These are phyloP conservation scores for Beris chalybata DNA, from an alignment of 2,888 invertebrate species.

Conservation along the genomic window DNA sequence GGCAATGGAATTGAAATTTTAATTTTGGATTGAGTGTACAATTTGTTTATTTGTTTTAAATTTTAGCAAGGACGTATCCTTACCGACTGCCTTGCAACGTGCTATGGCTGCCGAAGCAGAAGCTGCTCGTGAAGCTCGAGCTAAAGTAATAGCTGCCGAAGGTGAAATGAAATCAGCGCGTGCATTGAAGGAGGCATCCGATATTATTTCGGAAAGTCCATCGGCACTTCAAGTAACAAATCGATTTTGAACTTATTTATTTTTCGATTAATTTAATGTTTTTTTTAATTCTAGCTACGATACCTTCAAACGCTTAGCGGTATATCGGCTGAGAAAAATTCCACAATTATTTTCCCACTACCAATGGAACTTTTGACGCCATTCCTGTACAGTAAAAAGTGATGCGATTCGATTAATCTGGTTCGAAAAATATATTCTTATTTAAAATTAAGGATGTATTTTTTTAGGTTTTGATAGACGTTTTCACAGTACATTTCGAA, in stretches of 20 bases:
- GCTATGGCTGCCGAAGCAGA: constrained; percentile 86
- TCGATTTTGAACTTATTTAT: constrained; percentile 15
- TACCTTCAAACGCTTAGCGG: constrained; percentile 88
- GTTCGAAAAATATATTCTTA: neutral
- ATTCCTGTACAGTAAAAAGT: constrained; percentile 42
- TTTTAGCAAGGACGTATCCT: constrained; percentile 74
- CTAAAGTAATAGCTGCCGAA: constrained; percentile 80
- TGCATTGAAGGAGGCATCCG: constrained; percentile 80
- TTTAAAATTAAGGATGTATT: no score
- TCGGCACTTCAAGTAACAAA: constrained; percentile 62
- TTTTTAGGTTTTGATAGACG: no score
- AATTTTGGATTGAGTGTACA: neutral
- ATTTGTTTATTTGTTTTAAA: constrained; percentile 13
- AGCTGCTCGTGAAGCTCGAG: constrained; percentile 75
- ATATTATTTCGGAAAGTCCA: constrained; percentile 75
- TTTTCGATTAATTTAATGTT: constrained; percentile 22
- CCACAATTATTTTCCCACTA: constrained; percentile 90
- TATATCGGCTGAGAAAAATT: constrained; percentile 93
- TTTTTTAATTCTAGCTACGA: constrained; percentile 64
- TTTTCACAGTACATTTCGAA: no score
- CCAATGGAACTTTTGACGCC: constrained; percentile 75
- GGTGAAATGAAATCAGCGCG: constrained; percentile 81
- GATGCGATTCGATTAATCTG: neutral
- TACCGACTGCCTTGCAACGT: constrained; percentile 74
- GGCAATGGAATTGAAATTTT: neutral